Conservation (phyloP, 1,140 invertebrate species). For the Halesus radiatus region DNA sequence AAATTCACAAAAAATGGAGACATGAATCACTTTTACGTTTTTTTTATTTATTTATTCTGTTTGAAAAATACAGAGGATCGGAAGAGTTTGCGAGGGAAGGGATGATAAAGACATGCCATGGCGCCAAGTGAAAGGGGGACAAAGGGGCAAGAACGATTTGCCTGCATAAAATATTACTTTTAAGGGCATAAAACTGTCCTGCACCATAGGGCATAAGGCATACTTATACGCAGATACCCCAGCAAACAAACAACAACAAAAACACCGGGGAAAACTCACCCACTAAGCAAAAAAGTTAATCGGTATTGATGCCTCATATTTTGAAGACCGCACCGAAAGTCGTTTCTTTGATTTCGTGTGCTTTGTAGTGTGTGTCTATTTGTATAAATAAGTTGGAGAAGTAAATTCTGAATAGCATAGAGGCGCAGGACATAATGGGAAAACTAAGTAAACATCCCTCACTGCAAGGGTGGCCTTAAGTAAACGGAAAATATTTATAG, state of each 20-base stretch:
- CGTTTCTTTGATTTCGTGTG: too few relatives aligned
- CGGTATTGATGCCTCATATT: background rate
- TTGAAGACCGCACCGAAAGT: too few relatives aligned
- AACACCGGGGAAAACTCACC: background rate
- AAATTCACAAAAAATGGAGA: too few relatives aligned
- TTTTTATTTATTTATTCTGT: background rate
- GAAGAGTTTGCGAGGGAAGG: background rate
- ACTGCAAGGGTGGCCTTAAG: slow-evolving; percentile 6
- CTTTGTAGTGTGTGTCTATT: background rate
- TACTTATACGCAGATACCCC: too few relatives aligned
- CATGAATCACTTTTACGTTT: too few relatives aligned
- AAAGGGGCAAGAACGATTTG: slow-evolving; percentile 11
- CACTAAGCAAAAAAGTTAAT: background rate
- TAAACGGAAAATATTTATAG: slow-evolving; percentile 31
- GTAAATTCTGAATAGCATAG: background rate
- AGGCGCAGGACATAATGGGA: slow-evolving; percentile 10
- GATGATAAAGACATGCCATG: background rate
- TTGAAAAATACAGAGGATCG: background rate
- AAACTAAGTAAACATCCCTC: slow-evolving; percentile 13
- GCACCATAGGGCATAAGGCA: background rate
- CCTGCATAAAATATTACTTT: slow-evolving; percentile 33
- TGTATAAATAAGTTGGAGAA: background rate
- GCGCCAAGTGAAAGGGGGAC: slow-evolving; percentile 2
- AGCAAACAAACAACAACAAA: background rate
- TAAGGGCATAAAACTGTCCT: slow-evolving; percentile 35